A percentile compares a stretch with the other conserved stretches of the same genome.
Conservation (phyloP, 2,888 invertebrate species). For the Leptura quadrifasciata region DNA sequence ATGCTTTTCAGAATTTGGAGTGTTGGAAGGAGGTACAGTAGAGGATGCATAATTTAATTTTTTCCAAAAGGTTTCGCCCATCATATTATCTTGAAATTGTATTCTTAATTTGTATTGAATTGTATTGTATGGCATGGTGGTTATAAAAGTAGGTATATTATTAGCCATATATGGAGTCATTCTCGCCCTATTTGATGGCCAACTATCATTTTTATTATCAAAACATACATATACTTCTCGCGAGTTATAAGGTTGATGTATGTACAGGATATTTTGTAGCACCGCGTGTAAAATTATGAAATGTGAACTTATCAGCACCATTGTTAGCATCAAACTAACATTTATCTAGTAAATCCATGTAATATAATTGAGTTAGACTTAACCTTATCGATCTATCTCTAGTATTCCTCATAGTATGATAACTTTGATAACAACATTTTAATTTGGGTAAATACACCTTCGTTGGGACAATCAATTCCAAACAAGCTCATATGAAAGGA, state of each 20-base stretch:
- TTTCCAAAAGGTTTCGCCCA: background rate
- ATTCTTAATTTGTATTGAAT: background rate
- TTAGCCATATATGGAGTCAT: background rate
- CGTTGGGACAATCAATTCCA: too few species aligned
- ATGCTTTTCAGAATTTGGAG: too few species aligned
- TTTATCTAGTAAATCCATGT: too few species aligned
- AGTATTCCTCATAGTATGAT: too few species aligned
- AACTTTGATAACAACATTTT: too few species aligned
- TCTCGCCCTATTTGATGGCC: background rate
- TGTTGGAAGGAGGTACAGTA: too few species aligned
- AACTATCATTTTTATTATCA: background rate
- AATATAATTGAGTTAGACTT: too few species aligned
- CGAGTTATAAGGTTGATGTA: conserved; percentile 15
- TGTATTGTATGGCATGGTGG: background rate
- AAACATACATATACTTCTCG: background rate
- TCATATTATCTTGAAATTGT: background rate
- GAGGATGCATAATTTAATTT: background rate
- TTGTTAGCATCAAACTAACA: background rate
- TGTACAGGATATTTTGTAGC: conserved; percentile 8
- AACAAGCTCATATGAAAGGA: too few species aligned
- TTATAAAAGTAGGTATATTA: background rate
- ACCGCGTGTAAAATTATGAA: conserved; percentile 16
- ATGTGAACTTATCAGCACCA: background rate
- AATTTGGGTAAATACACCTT: too few species aligned
- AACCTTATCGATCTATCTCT: too few species aligned